Conservation (phyloP, 2,113 vertebrate genomes). For the Microcebus murinus region DNA sequence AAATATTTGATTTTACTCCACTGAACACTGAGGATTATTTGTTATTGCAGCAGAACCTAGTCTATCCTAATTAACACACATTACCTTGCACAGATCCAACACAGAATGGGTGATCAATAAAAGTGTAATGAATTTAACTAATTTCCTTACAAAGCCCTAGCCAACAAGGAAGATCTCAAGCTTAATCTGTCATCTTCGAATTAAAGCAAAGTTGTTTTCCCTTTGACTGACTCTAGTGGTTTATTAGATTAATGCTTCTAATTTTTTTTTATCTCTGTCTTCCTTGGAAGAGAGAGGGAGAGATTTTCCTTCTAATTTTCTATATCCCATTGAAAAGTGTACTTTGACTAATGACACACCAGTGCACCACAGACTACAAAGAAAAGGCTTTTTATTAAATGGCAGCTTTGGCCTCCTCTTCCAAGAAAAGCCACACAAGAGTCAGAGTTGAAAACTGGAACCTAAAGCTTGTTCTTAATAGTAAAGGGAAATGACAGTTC, state of each 20-base stretch:
- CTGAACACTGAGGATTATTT: background rate
- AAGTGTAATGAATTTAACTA: background rate
- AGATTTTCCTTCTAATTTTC: constrained; percentile 25
- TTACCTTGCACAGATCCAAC: background rate
- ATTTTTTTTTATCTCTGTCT: background rate
- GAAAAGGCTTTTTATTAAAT: background rate
- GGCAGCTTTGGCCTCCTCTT: background rate
- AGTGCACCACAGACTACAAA: background rate
- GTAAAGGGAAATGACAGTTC: background rate
- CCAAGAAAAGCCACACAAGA: background rate
- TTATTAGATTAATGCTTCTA: background rate
- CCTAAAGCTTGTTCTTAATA: background rate
- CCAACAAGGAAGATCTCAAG: background rate
- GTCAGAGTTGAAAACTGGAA: background rate
- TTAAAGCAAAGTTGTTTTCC: background rate
- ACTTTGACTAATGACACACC: background rate
- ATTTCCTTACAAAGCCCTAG: background rate
- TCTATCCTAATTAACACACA: background rate
- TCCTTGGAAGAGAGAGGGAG: background rate
- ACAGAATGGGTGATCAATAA: background rate
- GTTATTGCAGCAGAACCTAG: background rate
- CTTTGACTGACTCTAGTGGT: background rate
- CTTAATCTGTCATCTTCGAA: background rate
- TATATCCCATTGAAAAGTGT: background rate
- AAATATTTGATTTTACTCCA: background rate